Evolutionary conservation across 2,888 invertebrate genomes (phyloP).

Genomic region (Meloe dianella): DNA sequence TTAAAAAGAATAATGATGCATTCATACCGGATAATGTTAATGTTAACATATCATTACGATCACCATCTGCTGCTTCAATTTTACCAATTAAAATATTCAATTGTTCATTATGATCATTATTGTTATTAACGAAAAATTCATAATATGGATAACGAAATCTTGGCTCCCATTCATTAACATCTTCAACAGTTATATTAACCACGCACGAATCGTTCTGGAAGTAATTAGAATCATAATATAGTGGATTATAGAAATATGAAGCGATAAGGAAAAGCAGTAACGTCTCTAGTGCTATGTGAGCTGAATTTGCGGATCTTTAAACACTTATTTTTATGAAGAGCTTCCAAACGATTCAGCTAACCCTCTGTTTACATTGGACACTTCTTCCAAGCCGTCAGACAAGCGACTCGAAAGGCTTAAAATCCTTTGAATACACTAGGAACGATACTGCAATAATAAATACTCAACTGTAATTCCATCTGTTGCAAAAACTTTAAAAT

Average conservation of each 20-base stretch:
- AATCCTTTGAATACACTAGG: too few relatives aligned
- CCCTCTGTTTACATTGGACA: too few relatives aligned
- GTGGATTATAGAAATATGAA: too few relatives aligned
- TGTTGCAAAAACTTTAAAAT: conserved; percentile 81
- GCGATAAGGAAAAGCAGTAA: too few relatives aligned
- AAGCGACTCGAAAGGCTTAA: too few relatives aligned
- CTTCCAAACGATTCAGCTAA: too few relatives aligned
- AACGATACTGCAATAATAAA: too few relatives aligned
- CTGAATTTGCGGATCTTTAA: too few relatives aligned
- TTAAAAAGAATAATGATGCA: conserved; percentile 65
- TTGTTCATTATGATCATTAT: conserved; percentile 21
- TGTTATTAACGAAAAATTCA: conserved; percentile 70
- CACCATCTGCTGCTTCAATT: conserved; percentile 88
- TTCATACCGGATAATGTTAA: conserved; percentile 65
- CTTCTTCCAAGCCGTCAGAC: too few relatives aligned
- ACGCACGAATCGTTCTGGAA: conserved; percentile 82
- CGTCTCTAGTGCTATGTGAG: too few relatives aligned
- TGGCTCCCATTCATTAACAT: conserved; percentile 94
- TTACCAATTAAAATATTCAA: conserved; percentile 63
- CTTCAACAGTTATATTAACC: conserved; percentile 79
- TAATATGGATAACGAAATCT: conserved; percentile 87
- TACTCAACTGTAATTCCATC: conserved; percentile 71
- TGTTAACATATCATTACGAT: conserved; percentile 75
- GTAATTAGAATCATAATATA: background rate
- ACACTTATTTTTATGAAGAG: too few relatives aligned